A percentile compares a stretch with the other conserved stretches of the same genome.
Evolutionary conservation across 2,888 invertebrate species (phyloP).

Genomic region (Notocelia uddmanniana): DNA sequence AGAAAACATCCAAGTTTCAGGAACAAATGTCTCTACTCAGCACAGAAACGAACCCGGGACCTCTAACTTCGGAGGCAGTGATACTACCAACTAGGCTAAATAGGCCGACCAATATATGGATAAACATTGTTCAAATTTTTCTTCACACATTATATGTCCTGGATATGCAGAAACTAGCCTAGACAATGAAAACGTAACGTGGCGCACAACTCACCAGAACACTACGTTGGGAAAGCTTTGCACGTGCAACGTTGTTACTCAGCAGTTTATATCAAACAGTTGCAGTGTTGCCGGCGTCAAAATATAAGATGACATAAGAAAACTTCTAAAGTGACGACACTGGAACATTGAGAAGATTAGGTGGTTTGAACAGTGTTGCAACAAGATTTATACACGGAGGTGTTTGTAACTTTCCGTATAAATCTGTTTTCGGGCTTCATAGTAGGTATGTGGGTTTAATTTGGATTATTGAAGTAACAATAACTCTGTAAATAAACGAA

Average conservation of each 20-base stretch:
- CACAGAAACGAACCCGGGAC: too few relatives aligned
- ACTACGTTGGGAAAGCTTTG: slow-evolving; percentile 26
- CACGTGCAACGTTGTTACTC: slow-evolving; percentile 31
- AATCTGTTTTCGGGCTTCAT: background rate
- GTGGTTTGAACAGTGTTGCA: slow-evolving; percentile 29
- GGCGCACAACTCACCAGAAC: slow-evolving; percentile 19
- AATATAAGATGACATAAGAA: slow-evolving; percentile 48
- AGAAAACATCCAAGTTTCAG: too few relatives aligned
- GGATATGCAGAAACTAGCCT: too few relatives aligned
- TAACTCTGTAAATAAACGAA: background rate
- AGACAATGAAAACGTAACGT: slow-evolving; percentile 27
- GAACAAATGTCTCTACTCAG: too few relatives aligned
- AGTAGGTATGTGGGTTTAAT: background rate
- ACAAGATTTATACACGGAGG: slow-evolving; percentile 13
- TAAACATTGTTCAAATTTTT: background rate
- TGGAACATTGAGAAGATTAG: slow-evolving; percentile 27
- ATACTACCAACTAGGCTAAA: too few relatives aligned
- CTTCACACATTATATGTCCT: background rate
- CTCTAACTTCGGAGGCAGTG: too few relatives aligned
- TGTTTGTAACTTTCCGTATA: slow-evolving; percentile 23
- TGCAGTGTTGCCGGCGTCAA: slow-evolving; percentile 36
- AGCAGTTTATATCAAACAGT: slow-evolving; percentile 36
- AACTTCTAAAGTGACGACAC: slow-evolving; percentile 41
- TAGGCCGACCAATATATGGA: too few relatives aligned
- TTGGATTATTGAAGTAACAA: background rate